phyloP scores from a whole-genome alignment of 1,140 invertebrate species.

The Hyposmocoma kahamanoa region DNA sequence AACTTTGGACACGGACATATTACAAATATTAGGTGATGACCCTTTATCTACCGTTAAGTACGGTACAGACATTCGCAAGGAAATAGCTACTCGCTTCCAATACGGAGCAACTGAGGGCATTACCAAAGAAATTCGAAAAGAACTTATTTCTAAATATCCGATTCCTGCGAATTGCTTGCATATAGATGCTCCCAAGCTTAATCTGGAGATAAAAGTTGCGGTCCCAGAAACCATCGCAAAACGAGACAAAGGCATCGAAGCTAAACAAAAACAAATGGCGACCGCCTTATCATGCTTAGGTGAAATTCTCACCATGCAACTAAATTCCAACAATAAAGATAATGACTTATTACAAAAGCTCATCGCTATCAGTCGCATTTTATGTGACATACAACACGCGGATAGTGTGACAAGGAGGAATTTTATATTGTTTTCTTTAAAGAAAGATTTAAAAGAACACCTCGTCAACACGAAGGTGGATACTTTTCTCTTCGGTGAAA shows the following conservation, averaged over 20 bases:
- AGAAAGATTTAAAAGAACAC: slow-evolving; percentile 6
- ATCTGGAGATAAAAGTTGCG: neutral
- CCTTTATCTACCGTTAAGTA: neutral
- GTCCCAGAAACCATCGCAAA: neutral
- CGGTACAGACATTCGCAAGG: neutral
- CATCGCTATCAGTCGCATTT: neutral
- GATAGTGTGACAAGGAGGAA: slow-evolving; percentile 5
- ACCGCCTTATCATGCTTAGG: slow-evolving; percentile 2
- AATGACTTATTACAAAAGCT: slow-evolving; percentile 4
- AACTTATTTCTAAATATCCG: neutral
- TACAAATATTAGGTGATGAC: slow-evolving; percentile 3
- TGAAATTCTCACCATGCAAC: slow-evolving; percentile 1
- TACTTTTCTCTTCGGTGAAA: neutral
- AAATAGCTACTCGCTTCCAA: slow-evolving; percentile 2
- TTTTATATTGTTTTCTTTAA: neutral
- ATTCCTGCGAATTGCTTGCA: slow-evolving; percentile 1
- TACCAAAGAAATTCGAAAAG: neutral
- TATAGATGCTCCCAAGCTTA: neutral
- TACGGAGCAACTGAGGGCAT: neutral
- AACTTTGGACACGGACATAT: neutral
- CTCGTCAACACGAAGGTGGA: slow-evolving; percentile 3
- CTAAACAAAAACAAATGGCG: slow-evolving; percentile 9
- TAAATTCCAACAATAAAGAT: slow-evolving; percentile 6
- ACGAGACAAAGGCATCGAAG: slow-evolving; percentile 6
- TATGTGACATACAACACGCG: slow-evolving; percentile 3